Evolutionary conservation across 2,888 invertebrate genomes (phyloP).

Genomic region (Pimpla rufipes): DNA sequence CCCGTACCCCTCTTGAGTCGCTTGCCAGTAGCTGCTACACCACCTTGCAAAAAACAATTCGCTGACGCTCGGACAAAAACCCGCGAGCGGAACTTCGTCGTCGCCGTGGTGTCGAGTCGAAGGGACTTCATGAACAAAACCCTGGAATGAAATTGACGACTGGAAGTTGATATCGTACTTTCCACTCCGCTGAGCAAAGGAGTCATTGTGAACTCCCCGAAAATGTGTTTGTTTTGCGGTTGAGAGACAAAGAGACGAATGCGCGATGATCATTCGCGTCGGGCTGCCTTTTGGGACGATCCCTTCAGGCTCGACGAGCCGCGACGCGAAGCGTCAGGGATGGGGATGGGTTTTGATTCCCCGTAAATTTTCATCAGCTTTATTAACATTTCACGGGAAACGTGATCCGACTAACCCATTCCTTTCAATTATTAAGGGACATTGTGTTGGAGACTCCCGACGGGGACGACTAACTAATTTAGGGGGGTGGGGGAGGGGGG

Average conservation of each 20-base stretch:
- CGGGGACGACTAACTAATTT: constrained; percentile 64
- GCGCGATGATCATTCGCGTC: constrained; percentile 14
- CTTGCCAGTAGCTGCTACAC: background rate
- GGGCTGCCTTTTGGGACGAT: background rate
- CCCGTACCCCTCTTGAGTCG: background rate
- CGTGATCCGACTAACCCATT: constrained; percentile 58
- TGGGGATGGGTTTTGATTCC: constrained; percentile 22
- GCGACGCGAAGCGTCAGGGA: background rate
- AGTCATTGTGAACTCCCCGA: background rate
- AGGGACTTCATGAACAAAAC: background rate
- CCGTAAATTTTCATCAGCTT: constrained; percentile 50
- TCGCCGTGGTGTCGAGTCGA: background rate
- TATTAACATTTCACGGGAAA: constrained; percentile 64
- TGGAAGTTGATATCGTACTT: background rate
- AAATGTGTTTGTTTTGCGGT: background rate
- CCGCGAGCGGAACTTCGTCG: constrained; percentile 47
- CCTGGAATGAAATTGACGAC: constrained; percentile 17
- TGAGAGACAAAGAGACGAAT: background rate
- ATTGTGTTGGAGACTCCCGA: constrained; percentile 42
- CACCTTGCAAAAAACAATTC: constrained; percentile 42
- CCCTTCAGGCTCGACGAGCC: background rate
- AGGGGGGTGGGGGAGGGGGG: background rate
- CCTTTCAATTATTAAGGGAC: constrained; percentile 63
- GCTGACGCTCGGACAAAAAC: constrained; percentile 60
- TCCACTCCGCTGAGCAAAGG: background rate